A percentile compares a stretch with the other conserved stretches of the same genome.
These are phyloP conservation scores for Parnassius orleans DNA, from an alignment of 2,888 invertebrate species.

Conservation along the genomic window DNA sequence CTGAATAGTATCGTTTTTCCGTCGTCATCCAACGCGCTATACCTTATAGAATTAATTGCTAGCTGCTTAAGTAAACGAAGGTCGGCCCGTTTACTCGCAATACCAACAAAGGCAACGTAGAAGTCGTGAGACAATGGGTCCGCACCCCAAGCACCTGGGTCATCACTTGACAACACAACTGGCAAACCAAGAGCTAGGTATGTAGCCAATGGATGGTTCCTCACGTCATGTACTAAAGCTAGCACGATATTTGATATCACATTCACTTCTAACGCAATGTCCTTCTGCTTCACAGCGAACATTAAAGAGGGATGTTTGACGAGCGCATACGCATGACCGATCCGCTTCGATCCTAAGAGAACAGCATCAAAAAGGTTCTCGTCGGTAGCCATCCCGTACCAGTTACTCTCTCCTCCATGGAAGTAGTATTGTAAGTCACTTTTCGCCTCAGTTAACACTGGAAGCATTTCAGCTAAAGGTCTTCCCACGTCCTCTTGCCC, in stretches of 20 bases:
- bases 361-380: conserved; percentile 89
- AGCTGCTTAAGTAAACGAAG: conserved; percentile 87
- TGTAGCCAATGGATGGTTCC: conserved; percentile 87
- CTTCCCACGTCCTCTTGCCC: conserved; percentile 89
- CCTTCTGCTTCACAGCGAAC: conserved; percentile 73
- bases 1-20: conserved; percentile 45
- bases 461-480: conserved; percentile 81
- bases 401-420: conserved; percentile 91
- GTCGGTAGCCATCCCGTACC: conserved; percentile 84
- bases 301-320: conserved; percentile 86
- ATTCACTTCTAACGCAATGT: conserved; percentile 88
- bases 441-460: conserved; percentile 73
- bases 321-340: conserved; percentile 89
- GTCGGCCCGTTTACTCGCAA: conserved; percentile 85
- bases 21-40: conserved; percentile 76
- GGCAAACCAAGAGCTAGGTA: conserved; percentile 86
- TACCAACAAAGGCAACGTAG: conserved; percentile 88
- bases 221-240: conserved; percentile 84
- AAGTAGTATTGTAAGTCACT: conserved; percentile 84
- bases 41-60: conserved; percentile 87
- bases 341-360: conserved; percentile 85
- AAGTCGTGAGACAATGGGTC: conserved; percentile 89
- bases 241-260: conserved; percentile 91
- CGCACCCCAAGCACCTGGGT: conserved; percentile 89
- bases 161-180: conserved; percentile 88